phyloP scores from a whole-genome alignment of 1,140 invertebrate species.

The Trissolcus basalis region DNA sequence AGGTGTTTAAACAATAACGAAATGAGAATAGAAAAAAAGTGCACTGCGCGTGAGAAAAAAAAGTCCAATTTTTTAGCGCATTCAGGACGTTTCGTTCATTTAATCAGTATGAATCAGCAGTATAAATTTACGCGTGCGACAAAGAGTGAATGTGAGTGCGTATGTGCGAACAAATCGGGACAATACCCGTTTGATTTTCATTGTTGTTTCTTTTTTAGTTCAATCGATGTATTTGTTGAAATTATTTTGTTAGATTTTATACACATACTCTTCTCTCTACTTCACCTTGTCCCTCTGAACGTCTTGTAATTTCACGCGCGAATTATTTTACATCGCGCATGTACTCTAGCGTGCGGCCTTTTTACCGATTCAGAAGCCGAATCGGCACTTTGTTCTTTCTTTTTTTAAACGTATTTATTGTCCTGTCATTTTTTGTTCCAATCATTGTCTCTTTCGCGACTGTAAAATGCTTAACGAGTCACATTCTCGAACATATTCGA shows the following conservation, averaged over 20 bases:
- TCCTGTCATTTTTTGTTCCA: conserved; percentile 14
- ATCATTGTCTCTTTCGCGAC: conserved; percentile 16
- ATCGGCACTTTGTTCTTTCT: background rate
- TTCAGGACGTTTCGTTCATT: conserved; percentile 67
- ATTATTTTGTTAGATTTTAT: conserved; percentile 57
- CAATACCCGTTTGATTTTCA: background rate
- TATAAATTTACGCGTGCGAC: conserved; percentile 62
- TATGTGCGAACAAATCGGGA: conserved; percentile 14
- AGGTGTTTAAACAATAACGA: background rate
- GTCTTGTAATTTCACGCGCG: conserved; percentile 22
- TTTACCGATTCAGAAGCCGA: background rate
- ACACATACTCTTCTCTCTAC: conserved; percentile 11
- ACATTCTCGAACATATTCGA: conserved; percentile 15
- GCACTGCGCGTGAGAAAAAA: conserved; percentile 52
- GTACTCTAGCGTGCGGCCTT: no score
- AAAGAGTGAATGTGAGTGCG: conserved; percentile 11
- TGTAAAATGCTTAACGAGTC: conserved; percentile 31
- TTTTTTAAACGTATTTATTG: conserved; percentile 1
- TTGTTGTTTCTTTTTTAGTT: conserved; percentile 54
- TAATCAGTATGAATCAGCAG: conserved; percentile 75
- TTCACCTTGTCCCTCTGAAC: conserved; percentile 12
- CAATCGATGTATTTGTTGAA: conserved; percentile 50
- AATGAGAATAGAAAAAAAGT: conserved; percentile 10
- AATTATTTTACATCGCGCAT: conserved; percentile 18
- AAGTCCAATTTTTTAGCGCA: conserved; percentile 64